Base-by-base conservation (phyloP, 2,113 vertebrate species). In the Marmota flaviventris region DNA sequence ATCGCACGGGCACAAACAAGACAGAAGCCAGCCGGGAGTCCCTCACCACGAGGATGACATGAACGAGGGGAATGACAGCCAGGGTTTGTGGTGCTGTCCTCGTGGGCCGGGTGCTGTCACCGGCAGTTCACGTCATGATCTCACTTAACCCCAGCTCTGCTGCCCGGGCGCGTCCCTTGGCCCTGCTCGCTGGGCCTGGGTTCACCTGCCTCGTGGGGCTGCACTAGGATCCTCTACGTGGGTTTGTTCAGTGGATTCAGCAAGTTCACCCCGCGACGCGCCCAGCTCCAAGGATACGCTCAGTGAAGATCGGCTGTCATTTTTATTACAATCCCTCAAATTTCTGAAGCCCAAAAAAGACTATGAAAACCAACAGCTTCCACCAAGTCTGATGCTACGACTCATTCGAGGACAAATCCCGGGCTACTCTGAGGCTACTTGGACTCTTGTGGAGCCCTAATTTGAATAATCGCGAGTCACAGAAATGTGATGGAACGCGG, bases 361-460 rank as follows among this genome's bases (percentile, higher is more conserved):
- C 17, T 29, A 39, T 18, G 8, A 79, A 95, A 93, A 61, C 10
- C 39, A 89, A 72, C 18, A 72, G 29, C 81, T 93, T 76, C n/a
- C 67, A 39, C 29, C 34, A 78, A 95, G 81, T 75, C 73, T 82
- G 22, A 12, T 29, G 18, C 58, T 48, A 76, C 42, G 51, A 29
- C 22, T 93, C 65, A 90, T 18, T 51, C 32, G 29, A 51, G 48
- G 76, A 61, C 37, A 76, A 39, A 58, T 65, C 51, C 25, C 61
- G 48, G 63, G 9, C 13, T 45, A n/a, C 34, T 5, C 34, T n/a
- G 45, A 85, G 24, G 75, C 75, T n/a, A 75, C 25, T 34, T 5
- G 29, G 17, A 32, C 58, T 29, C 56, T 85, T 24, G 58, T 18
- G 24, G 48, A 42, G 24, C 39, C 27, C 24, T 53, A 17, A 12